phyloP scores from a whole-genome alignment of 2,888 invertebrate species.

The Dynastes grantii region DNA sequence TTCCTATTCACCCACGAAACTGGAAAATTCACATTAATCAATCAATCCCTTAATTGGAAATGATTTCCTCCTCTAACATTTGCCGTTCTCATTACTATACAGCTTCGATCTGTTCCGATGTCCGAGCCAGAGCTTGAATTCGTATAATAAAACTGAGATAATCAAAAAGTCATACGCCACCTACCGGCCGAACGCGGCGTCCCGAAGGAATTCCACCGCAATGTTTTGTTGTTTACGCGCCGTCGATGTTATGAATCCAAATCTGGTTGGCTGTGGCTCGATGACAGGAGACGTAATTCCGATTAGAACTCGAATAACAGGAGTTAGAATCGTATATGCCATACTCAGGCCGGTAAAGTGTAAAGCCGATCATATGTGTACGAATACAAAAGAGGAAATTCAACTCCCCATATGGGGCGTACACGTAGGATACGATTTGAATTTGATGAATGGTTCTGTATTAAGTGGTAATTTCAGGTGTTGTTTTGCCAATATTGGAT shows the following conservation, averaged over 20 bases:
- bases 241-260: too few species aligned
- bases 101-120: background rate
- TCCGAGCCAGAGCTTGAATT: background rate
- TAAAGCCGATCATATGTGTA: too few species aligned
- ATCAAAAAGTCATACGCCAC: conserved; percentile 46
- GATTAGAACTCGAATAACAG: background rate
- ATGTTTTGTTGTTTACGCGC: conserved; percentile 33
- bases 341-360: too few species aligned
- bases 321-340: too few species aligned
- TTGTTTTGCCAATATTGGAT: too few species aligned
- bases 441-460: too few species aligned
- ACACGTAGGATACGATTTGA: too few species aligned
- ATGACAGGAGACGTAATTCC: conserved; percentile 6
- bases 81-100: conserved; percentile 10
- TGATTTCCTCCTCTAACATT: conserved; percentile 12
- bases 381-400: too few species aligned
- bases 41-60: conserved; percentile 26
- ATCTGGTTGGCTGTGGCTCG: background rate
- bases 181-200: conserved; percentile 15
- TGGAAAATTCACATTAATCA: conserved; percentile 9
- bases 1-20: too few species aligned
- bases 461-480: too few species aligned
- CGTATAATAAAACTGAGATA: conserved; percentile 30
- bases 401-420: too few species aligned
- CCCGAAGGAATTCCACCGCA: conserved; percentile 33